A percentile compares a stretch with the other conserved stretches of the same genome.
phyloP scores from a whole-genome alignment of 1,140 invertebrate genomes.

The Cepaea nemoralis region DNA sequence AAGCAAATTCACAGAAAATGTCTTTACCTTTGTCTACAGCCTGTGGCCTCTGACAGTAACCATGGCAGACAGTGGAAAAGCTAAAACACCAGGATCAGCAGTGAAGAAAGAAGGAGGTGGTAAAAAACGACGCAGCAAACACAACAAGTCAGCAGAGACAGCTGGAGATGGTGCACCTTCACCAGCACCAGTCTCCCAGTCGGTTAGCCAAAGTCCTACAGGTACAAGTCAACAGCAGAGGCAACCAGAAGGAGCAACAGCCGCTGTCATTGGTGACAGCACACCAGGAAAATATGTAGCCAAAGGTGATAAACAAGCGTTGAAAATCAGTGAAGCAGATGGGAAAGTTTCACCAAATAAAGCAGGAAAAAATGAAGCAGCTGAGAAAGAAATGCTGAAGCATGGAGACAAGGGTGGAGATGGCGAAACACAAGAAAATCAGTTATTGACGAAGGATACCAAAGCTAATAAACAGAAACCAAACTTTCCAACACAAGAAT shows the following conservation, averaged over 20 bases:
- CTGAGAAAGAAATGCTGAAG: background rate
- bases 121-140: background rate
- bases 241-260: background rate
- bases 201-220: background rate
- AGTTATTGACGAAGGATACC: background rate
- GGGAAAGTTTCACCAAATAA: background rate
- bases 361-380: background rate
- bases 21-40: background rate
- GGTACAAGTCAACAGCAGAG: background rate
- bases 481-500: background rate
- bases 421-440: too few relatives aligned
- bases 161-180: conserved; percentile 2
- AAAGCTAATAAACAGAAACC: background rate
- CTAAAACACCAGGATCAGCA: background rate
- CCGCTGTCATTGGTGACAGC: background rate
- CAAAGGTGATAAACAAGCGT: background rate
- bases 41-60: background rate
- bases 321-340: background rate
- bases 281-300: background rate
- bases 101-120: conserved; percentile 7
- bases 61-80: conserved; percentile 22
- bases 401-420: background rate
- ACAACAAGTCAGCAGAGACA: background rate
- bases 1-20: background rate
- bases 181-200: background rate